Evolutionary conservation across 2,797 vertebrate genomes (phyloP), one percentile per base, ranked within the genome.

Genomic region (Hirundo rustica): DNA sequence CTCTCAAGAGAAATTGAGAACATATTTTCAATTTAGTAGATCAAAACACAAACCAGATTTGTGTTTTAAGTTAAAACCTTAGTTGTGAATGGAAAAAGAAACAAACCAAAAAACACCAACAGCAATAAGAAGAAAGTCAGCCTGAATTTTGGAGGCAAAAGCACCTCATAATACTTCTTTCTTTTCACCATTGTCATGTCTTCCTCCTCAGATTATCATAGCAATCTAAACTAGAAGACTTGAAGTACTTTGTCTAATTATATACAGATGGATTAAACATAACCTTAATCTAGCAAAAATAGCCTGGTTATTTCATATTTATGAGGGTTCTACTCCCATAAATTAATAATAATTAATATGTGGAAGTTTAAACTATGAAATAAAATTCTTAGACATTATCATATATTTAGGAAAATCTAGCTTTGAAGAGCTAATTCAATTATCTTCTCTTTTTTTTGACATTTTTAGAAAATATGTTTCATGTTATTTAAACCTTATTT

Each of bases 381-480:
- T 65, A 27, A 21, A 60, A 96, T 66, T 73, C 89, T 89, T 62
- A 67, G 32, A 78, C 3, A 75, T 34, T 80, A 84, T 73, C 58
- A 64, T 57, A 64, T 64, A 78, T 75, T 76, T 82, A 89, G 29
- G n/a, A 91, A 83, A 44, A 85, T 22, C 51, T 75, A 88, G 9
- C 26, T 88, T 89, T 91, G 48, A 93, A 68, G 27, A 94, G 36
- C 17, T 87, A 54, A 91, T 68, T 95, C 78, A 89, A 89, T 81
- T 16, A 64, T 27, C 19, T n/a, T n/a, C n/a, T n/a, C n/a, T n/a
- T n/a, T 7, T 20, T 72, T 91, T 45, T 36, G 3, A 29, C 36
- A 60, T 81, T 89, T 73, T 38, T 40, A 82, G 22, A 89, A 94
- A 93, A 88, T 48, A n/a, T 13, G 62, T 60, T 40, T 86, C 30